phyloP scores from a whole-genome alignment of 2,113 vertebrate genomes.

The Phasianus colchicus region DNA sequence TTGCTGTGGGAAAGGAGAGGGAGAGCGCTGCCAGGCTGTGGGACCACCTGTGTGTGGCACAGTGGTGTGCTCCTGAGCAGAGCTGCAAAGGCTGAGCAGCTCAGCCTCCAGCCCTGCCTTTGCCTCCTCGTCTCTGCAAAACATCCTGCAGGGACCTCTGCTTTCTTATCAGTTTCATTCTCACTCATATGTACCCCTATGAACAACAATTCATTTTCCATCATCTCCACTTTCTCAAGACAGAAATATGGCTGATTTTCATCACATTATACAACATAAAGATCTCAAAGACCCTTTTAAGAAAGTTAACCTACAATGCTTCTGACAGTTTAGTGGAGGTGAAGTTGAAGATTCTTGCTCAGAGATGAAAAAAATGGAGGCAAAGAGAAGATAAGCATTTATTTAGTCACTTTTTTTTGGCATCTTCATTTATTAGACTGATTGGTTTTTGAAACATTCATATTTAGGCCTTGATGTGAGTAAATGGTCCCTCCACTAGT shows the following conservation, averaged over 20 bases:
- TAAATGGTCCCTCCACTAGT: background rate
- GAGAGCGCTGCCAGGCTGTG: accelerated
- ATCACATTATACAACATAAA: background rate
- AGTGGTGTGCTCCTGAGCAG: accelerated
- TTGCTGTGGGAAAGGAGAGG: background rate
- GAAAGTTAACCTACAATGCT: background rate
- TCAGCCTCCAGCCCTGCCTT: background rate
- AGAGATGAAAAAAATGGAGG: background rate
- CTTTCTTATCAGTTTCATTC: background rate
- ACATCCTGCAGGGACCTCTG: background rate
- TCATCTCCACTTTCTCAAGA: background rate
- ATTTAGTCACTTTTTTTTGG: background rate
- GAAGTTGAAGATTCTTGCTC: background rate
- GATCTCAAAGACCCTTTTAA: background rate
- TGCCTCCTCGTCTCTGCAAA: background rate
- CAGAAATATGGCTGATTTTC: background rate
- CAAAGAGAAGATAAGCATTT: background rate
- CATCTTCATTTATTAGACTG: background rate
- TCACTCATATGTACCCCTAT: accelerated
- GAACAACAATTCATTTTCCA: background rate
- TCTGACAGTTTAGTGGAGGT: background rate
- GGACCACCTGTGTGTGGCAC: background rate
- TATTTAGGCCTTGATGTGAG: background rate
- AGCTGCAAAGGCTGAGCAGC: background rate
- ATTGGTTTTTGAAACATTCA: background rate